Conservation (phyloP, 2,888 invertebrate genomes). For the Brachyptera putata region DNA sequence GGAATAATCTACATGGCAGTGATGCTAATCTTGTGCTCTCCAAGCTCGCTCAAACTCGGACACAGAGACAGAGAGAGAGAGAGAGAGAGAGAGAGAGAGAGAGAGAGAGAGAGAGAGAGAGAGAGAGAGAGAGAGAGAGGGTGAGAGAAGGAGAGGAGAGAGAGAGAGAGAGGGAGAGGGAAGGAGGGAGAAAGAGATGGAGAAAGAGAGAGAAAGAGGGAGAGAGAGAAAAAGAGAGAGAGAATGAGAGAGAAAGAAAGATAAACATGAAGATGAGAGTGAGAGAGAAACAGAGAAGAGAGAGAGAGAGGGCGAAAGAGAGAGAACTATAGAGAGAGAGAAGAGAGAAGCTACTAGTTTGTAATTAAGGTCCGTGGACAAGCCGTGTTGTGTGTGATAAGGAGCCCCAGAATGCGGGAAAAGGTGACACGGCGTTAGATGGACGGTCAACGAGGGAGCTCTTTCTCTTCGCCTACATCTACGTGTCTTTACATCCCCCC, state of each 20-base stretch:
- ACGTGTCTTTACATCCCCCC: conserved; percentile 15
- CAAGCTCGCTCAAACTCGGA: conserved; percentile 4
- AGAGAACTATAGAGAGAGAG: too few species aligned
- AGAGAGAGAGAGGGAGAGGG: neutral
- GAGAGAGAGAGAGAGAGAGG: too few species aligned
- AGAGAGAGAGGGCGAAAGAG: too few species aligned
- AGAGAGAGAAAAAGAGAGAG: neutral
- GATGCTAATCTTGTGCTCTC: conserved; percentile 13
- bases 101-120: neutral
- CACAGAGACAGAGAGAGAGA: too few species aligned
- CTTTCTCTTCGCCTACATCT: conserved; percentile 17
- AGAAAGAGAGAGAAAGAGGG: neutral
- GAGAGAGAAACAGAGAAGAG: too few species aligned
- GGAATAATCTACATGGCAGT: conserved; percentile 30
- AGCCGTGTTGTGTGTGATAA: conserved; percentile 15
- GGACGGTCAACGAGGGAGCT: conserved; percentile 32
- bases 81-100: neutral
- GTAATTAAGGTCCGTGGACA: conserved; percentile 15
- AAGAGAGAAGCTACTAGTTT: conserved; percentile 30
- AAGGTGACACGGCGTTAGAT: conserved; percentile 26
- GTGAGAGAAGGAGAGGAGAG: conserved; percentile 1
- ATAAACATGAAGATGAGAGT: too few species aligned
- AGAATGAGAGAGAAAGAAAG: too few species aligned
- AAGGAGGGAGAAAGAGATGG: too few species aligned
- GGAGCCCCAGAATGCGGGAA: conserved; percentile 16